These are phyloP conservation scores for Steatocranus sp. DNA, from an alignment of 2,797 vertebrate species.

Conservation along the genomic window DNA sequence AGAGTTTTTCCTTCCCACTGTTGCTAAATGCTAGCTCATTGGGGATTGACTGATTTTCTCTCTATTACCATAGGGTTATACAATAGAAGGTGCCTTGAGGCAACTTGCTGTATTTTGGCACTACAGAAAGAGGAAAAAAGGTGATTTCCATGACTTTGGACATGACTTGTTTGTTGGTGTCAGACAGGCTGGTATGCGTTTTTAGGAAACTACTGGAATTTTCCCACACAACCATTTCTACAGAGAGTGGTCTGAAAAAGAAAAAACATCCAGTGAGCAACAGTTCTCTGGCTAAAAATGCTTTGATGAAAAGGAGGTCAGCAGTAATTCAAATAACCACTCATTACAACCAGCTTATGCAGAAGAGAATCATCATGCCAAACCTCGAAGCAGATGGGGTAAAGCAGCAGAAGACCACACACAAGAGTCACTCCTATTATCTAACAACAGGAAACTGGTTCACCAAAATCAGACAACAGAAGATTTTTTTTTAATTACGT, in stretches of 20 bases:
- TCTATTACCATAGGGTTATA: background rate
- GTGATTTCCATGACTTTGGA: background rate
- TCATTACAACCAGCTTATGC: background rate
- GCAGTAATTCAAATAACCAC: background rate
- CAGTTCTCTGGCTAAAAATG: background rate
- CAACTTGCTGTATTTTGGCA: background rate
- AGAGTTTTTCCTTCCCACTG: accelerated
- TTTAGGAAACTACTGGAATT: background rate
- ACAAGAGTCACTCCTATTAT: background rate
- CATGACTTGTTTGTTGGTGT: background rate
- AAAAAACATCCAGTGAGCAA: background rate
- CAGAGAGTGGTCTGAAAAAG: background rate
- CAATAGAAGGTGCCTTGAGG: accelerated
- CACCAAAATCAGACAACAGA: background rate
- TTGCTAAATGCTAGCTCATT: background rate
- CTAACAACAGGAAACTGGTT: background rate
- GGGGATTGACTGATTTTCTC: background rate
- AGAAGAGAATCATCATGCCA: background rate
- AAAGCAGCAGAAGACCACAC: background rate
- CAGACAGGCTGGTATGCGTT: background rate
- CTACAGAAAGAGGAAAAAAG: background rate
- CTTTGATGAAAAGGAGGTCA: background rate
- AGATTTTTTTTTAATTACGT: background rate
- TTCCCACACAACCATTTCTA: background rate
- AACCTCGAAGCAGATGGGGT: background rate